These are phyloP conservation scores for Caenorhabditis sp. DNA, from an alignment of 2,888 invertebrate species.

Conservation along the genomic window DNA sequence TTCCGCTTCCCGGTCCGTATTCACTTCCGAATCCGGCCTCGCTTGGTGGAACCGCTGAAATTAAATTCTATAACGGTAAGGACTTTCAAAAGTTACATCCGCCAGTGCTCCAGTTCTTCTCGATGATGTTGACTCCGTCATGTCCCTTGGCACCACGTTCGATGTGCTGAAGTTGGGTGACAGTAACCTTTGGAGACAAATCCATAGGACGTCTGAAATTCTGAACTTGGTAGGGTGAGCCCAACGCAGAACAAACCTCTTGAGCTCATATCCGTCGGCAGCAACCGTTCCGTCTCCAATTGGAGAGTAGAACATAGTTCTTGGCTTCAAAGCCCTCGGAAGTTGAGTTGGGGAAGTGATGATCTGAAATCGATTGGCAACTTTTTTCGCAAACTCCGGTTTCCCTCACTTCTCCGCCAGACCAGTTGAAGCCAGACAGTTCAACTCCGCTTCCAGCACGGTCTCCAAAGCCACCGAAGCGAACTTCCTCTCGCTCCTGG, in stretches of 20 bases:
- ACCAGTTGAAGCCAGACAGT: conserved; percentile 72
- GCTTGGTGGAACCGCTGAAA: conserved; percentile 60
- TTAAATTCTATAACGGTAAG: background rate
- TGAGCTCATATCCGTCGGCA: conserved; percentile 77
- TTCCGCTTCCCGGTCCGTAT: conserved; percentile 66
- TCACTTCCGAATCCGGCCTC: conserved; percentile 64
- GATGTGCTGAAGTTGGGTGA: conserved; percentile 76
- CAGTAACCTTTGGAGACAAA: conserved; percentile 73
- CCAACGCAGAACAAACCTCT: conserved; percentile 61
- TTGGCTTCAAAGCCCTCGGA: conserved; percentile 72
- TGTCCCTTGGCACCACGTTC: conserved; percentile 73
- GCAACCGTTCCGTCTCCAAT: conserved; percentile 76
- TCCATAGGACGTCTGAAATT: conserved; percentile 70
- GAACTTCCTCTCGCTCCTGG: conserved; percentile 67
- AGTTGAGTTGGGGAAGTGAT: conserved; percentile 71
- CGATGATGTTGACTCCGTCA: conserved; percentile 73
- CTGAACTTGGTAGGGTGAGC: too few relatives aligned
- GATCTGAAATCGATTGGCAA: conserved; percentile 60
- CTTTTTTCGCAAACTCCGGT: background rate
- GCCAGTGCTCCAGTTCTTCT: conserved; percentile 75
- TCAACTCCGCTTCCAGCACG: conserved; percentile 77
- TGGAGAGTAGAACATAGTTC: conserved; percentile 76
- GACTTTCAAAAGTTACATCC: conserved; percentile 54
- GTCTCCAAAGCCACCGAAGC: conserved; percentile 77
- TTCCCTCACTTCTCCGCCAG: conserved; percentile 74